Evolutionary conservation across 2,888 invertebrate species (phyloP).

Genomic region (Cheilosia urbana): DNA sequence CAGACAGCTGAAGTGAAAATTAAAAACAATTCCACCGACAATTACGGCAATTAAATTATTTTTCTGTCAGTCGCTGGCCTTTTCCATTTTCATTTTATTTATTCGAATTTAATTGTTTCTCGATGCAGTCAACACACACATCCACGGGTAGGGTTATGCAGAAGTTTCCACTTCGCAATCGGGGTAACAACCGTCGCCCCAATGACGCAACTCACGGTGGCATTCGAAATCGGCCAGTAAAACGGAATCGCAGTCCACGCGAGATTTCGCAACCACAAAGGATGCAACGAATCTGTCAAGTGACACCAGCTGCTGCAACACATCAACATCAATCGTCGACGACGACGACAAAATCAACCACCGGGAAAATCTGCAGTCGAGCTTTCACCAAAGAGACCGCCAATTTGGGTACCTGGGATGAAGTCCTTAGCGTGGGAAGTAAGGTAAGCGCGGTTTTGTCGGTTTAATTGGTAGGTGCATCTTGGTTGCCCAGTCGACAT

Average conservation of each 20-base stretch:
- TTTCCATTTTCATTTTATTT: conserved; percentile 52
- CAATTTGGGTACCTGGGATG: conserved; percentile 51
- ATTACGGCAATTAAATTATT: conserved; percentile 69
- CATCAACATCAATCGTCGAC: conserved; percentile 45
- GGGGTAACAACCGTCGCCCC: conserved; percentile 27
- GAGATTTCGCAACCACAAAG: conserved; percentile 28
- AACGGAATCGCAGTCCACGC: conserved; percentile 8
- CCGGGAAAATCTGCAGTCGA: conserved; percentile 45
- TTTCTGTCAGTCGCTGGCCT: conserved; percentile 52
- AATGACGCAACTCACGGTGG: conserved; percentile 15
- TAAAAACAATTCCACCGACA: conserved; percentile 37
- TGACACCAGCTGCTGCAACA: conserved; percentile 19
- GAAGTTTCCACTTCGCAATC: conserved; percentile 54
- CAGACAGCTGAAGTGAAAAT: conserved; percentile 40
- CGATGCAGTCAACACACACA: conserved; percentile 2
- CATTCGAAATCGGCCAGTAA: conserved; percentile 24
- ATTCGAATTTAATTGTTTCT: conserved; percentile 59
- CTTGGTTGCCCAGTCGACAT: too few species aligned
- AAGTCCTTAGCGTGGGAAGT: conserved; percentile 28
- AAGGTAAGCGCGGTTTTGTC: conserved; percentile 39
- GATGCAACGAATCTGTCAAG: conserved; percentile 41
- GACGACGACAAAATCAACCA: conserved; percentile 5
- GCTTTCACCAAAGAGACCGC: conserved; percentile 13
- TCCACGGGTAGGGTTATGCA: conserved; percentile 26
- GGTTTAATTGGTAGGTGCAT: neutral